A percentile compares a stretch with the other conserved stretches of the same genome.
Conservation (phyloP, 2,113 vertebrate genomes). For the Sylvilagus bachmani region DNA sequence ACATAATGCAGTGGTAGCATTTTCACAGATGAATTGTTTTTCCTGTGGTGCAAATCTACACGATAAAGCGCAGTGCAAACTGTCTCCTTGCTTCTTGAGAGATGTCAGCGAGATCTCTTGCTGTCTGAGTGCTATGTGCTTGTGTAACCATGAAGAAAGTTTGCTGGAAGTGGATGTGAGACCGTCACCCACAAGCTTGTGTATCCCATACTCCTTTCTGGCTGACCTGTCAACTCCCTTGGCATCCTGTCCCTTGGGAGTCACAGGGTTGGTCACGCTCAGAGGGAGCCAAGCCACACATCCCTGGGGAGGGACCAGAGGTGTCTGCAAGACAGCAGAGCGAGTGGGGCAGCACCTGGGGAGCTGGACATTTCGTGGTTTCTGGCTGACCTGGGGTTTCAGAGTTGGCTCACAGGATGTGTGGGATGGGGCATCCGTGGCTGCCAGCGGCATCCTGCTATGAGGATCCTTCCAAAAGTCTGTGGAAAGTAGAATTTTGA, state of each 20-base stretch:
- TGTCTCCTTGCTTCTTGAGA: not conserved
- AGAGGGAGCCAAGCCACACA: not conserved
- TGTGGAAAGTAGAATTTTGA: no score
- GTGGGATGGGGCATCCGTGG: not conserved
- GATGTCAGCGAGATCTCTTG: not conserved
- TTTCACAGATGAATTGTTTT: not conserved
- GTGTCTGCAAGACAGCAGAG: not conserved
- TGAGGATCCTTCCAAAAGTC: no score
- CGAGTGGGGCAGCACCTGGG: not conserved
- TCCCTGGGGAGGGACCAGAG: not conserved
- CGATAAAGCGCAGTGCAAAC: not conserved
- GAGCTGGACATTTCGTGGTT: accelerated
- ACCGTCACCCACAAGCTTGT: not conserved
- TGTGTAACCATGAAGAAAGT: not conserved
- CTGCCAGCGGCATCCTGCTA: not conserved
- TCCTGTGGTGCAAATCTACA: not conserved
- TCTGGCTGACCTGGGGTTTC: no score
- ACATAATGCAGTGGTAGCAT: not conserved
- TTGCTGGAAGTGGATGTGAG: not conserved
- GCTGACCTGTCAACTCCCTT: not conserved
- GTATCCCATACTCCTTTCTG: not conserved
- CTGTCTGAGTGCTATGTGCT: not conserved
- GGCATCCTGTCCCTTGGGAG: not conserved
- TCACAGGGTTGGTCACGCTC: not conserved
- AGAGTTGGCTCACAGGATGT: not conserved